These are phyloP conservation scores for Macaca mulatta DNA, from an alignment of 2,113 vertebrate genomes.

Conservation along the genomic window DNA sequence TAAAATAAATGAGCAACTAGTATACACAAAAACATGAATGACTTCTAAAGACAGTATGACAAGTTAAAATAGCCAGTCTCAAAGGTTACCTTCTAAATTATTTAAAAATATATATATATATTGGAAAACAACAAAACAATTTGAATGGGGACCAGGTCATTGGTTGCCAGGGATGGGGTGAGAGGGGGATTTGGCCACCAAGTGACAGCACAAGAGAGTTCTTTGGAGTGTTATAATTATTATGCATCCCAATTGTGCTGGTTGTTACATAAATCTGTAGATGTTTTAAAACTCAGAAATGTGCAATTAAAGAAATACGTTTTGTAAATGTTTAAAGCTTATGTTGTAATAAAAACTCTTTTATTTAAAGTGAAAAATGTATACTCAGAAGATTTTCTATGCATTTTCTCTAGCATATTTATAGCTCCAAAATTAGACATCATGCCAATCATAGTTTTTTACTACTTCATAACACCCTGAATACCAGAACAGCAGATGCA, in stretches of 20 bases:
- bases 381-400: background rate
- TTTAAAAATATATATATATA: background rate
- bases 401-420: background rate
- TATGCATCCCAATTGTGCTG: background rate
- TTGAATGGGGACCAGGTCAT: background rate
- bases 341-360: background rate
- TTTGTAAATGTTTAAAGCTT: background rate
- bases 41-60: background rate
- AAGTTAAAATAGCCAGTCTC: background rate
- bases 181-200: background rate
- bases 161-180: background rate
- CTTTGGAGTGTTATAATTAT: background rate
- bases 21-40: background rate
- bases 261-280: background rate
- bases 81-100: background rate
- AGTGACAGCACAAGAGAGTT: background rate
- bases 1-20: background rate
- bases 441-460: background rate
- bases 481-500: background rate
- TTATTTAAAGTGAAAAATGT: slow-evolving; percentile 48
- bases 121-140: background rate
- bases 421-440: slow-evolving; percentile 29
- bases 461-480: slow-evolving; percentile 35
- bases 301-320: background rate
- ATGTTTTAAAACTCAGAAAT: background rate